phyloP scores from a whole-genome alignment of 2,113 vertebrate genomes.

The Erythrolamprus reginae region DNA sequence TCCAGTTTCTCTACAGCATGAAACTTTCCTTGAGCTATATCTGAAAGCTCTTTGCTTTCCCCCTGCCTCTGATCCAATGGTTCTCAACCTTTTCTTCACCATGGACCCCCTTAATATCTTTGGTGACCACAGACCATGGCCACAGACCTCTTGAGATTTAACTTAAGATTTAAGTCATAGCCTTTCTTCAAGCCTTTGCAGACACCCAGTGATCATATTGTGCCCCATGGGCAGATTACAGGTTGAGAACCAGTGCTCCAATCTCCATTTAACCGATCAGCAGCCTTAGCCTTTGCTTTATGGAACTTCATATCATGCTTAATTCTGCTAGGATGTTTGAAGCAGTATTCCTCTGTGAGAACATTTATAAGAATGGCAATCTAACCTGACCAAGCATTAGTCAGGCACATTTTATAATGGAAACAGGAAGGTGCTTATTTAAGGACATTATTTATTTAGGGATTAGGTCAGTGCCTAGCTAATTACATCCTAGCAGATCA shows the following conservation, averaged over 20 bases:
- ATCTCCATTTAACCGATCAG: not conserved
- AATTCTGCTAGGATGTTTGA: not conserved
- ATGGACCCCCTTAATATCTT: not conserved
- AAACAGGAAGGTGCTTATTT: not conserved
- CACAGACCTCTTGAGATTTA: not conserved
- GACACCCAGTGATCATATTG: not conserved
- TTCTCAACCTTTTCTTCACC: not conserved
- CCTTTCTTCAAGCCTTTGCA: not conserved
- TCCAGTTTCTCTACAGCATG: not conserved
- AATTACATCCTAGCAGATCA: not conserved
- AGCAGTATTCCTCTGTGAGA: not conserved
- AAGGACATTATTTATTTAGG: not conserved
- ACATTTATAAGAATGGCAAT: not conserved
- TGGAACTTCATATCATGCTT: not conserved
- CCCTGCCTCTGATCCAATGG: not conserved
- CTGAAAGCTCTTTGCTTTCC: not conserved
- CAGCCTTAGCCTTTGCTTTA: not conserved
- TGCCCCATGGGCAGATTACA: not conserved
- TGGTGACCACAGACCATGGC: not conserved
- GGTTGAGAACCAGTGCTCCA: not conserved
- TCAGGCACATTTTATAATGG: not conserved
- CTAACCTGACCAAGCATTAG: not conserved
- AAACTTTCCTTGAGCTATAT: not conserved
- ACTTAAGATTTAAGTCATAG: not conserved
- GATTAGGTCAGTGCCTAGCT: not conserved